Conservation (phyloP, 2,888 invertebrate genomes). For the Metallyticus violacea region DNA sequence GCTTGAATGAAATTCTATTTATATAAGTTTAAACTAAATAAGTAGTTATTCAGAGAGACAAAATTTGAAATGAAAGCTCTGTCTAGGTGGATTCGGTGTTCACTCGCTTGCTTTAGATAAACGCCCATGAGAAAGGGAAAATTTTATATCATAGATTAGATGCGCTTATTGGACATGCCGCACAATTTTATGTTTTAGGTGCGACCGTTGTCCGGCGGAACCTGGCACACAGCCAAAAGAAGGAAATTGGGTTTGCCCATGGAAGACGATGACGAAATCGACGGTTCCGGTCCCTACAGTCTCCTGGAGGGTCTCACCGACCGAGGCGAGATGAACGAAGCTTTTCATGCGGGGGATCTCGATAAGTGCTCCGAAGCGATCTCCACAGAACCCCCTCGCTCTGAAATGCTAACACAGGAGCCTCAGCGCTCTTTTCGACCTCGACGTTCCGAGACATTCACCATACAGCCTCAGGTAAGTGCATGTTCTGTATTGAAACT, state of each 20-base stretch:
- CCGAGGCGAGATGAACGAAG: background rate
- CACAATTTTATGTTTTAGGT: background rate
- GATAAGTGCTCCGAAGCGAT: too few species aligned
- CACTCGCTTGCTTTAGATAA: too few species aligned
- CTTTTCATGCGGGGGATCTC: background rate
- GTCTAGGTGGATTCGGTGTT: too few species aligned
- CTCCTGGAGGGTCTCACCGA: constrained; percentile 48
- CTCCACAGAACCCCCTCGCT: too few species aligned
- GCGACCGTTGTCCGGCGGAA: background rate
- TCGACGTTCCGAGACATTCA: background rate
- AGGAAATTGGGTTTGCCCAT: background rate
- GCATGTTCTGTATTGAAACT: too few species aligned
- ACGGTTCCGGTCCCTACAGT: constrained; percentile 57
- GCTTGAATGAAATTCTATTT: too few species aligned
- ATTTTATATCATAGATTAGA: too few species aligned
- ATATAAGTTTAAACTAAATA: too few species aligned
- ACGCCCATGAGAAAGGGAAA: too few species aligned
- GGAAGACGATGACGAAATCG: background rate
- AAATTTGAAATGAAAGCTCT: too few species aligned
- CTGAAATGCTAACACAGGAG: too few species aligned
- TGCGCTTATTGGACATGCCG: background rate
- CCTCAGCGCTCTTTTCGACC: background rate
- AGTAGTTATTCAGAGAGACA: too few species aligned
- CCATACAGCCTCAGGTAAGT: background rate
- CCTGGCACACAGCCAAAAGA: background rate